Conservation (phyloP, 2,797 vertebrate genomes). For the Anableps anableps region DNA sequence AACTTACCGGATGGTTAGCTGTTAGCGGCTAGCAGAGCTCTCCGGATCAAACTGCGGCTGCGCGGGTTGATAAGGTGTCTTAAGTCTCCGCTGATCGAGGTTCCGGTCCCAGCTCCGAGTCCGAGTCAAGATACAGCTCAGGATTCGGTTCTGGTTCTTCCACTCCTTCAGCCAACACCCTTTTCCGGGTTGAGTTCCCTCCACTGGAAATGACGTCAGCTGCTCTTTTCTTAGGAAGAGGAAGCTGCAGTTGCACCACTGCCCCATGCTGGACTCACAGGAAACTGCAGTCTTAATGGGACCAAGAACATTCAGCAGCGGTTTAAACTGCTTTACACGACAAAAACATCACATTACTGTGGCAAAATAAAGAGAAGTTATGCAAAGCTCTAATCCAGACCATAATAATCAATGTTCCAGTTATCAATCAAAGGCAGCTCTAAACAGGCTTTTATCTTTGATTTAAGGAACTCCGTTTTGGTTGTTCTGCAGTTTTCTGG, state of each 20-base stretch:
- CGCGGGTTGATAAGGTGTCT: background rate
- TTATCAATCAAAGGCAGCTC: too few relatives aligned
- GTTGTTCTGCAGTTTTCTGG: too few relatives aligned
- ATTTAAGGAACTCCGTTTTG: too few relatives aligned
- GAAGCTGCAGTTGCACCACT: too few relatives aligned
- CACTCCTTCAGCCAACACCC: constrained; percentile 38
- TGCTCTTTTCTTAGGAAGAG: background rate
- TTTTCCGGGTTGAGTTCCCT: constrained; percentile 60
- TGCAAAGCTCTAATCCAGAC: too few relatives aligned
- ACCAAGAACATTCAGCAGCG: too few relatives aligned
- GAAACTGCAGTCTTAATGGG: background rate
- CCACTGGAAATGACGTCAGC: constrained; percentile 45
- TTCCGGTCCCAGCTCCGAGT: background rate
- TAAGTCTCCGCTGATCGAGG: background rate
- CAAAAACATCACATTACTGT: too few relatives aligned
- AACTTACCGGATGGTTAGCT: constrained; percentile 30
- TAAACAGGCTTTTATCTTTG: too few relatives aligned
- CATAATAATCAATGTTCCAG: too few relatives aligned
- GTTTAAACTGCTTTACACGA: too few relatives aligned
- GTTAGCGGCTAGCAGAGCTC: constrained; percentile 14
- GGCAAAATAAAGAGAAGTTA: too few relatives aligned
- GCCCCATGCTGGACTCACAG: background rate
- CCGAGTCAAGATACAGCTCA: background rate
- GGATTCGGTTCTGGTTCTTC: background rate
- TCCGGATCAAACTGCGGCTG: background rate